phyloP scores from a whole-genome alignment of 2,797 vertebrate genomes.

The Lithobates pipiens region DNA sequence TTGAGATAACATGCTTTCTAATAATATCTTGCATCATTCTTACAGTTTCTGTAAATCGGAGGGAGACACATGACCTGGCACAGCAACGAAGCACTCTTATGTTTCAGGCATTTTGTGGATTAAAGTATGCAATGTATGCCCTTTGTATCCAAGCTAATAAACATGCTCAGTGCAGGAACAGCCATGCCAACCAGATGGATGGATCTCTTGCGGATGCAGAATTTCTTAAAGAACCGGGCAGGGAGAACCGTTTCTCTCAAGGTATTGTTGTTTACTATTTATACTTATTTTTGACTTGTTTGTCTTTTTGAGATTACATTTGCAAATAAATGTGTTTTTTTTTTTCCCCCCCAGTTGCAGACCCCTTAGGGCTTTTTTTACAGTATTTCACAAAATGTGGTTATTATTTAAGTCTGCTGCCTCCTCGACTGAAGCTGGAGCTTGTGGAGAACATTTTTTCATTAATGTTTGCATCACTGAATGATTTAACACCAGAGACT shows the following conservation, averaged over 20 bases:
- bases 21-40: too few relatives aligned
- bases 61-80: constrained; percentile 65
- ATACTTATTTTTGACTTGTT: too few relatives aligned
- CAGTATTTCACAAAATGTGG: constrained; percentile 88
- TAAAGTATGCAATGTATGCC: constrained; percentile 94
- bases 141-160: constrained; percentile 88
- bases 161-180: constrained; percentile 76
- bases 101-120: constrained; percentile 92
- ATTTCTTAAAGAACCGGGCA: constrained; percentile 36
- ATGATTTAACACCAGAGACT: constrained; percentile 79
- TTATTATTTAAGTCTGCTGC: constrained; percentile 84
- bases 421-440: constrained; percentile 88
- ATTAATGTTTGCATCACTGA: constrained; percentile 88
- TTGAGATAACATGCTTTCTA: too few relatives aligned
- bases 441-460: constrained; percentile 98
- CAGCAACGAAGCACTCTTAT: constrained; percentile 82
- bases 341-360: constrained; percentile 71
- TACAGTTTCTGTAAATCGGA: constrained; percentile 4
- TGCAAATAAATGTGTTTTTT: background rate
- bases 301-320: too few relatives aligned
- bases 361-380: constrained; percentile 78
- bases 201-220: constrained; percentile 64
- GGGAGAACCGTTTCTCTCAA: constrained; percentile 62
- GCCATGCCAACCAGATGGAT: constrained; percentile 61
- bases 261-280: constrained; percentile 53